Percentiles rank a stretch among this genome's conserved stretches.
phyloP scores from a whole-genome alignment of 2,888 invertebrate genomes.

The Aphidoletes aphidimyza region DNA sequence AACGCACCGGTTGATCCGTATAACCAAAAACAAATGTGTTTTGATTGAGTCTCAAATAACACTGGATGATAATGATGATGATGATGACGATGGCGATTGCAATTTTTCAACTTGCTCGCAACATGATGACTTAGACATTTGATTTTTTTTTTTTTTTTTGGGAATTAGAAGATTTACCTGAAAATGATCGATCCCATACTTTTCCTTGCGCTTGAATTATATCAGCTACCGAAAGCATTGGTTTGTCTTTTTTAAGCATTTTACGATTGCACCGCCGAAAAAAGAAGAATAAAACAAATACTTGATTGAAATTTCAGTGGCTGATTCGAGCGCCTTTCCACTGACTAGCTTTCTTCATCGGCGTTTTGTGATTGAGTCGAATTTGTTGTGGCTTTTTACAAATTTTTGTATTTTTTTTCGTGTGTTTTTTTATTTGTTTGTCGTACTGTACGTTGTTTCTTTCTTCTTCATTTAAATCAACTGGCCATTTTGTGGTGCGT shows the following conservation, averaged over 20 bases:
- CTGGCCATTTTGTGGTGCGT: too few relatives aligned
- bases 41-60: too few relatives aligned
- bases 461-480: too few relatives aligned
- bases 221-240: constrained; percentile 59
- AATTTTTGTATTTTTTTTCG: background rate
- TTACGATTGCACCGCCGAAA: constrained; percentile 55
- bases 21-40: too few relatives aligned
- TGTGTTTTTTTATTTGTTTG: background rate
- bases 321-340: background rate
- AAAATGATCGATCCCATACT: constrained; percentile 59
- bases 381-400: too few relatives aligned
- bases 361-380: background rate
- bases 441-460: too few relatives aligned
- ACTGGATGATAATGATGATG: too few relatives aligned
- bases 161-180: constrained; percentile 58
- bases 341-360: constrained; percentile 5
- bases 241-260: constrained; percentile 60
- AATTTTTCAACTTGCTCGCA: too few relatives aligned
- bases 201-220: constrained; percentile 59
- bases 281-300: background rate
- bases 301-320: background rate
- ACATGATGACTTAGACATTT: too few relatives aligned
- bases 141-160: too few relatives aligned
- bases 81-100: too few relatives aligned
- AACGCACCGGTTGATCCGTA: too few relatives aligned